A percentile compares a stretch with the other conserved stretches of the same genome.
These are phyloP conservation scores for Coelinius sp. DNA, from an alignment of 2,888 invertebrate species.

Conservation along the genomic window DNA sequence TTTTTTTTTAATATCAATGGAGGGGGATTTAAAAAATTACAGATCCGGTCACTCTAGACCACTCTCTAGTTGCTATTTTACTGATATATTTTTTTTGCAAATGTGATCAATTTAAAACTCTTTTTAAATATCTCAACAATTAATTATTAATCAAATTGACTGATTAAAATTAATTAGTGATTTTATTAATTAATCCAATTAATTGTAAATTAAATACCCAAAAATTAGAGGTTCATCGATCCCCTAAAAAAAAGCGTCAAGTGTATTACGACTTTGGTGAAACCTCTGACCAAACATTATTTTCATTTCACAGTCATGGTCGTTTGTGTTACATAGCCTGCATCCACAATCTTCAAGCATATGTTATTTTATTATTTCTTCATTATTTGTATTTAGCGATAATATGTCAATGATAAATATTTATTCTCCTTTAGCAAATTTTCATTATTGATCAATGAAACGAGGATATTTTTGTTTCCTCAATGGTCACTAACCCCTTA, in stretches of 20 bases:
- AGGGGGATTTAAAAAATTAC: slow-evolving; percentile 38
- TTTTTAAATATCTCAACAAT: too few species aligned
- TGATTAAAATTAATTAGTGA: neutral
- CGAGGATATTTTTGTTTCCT: slow-evolving; percentile 16
- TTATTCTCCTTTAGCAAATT: slow-evolving; percentile 5
- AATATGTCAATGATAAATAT: slow-evolving; percentile 32
- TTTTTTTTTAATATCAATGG: slow-evolving; percentile 1
- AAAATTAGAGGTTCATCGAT: neutral
- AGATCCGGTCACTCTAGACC: slow-evolving; percentile 35
- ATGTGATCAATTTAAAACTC: neutral
- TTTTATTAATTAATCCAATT: neutral
- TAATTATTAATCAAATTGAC: too few species aligned
- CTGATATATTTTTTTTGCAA: neutral
- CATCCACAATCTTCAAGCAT: slow-evolving; percentile 20
- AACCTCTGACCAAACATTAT: slow-evolving; percentile 34
- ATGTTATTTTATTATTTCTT: slow-evolving; percentile 1
- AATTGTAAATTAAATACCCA: neutral
- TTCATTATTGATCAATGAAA: slow-evolving; percentile 8
- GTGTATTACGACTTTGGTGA: slow-evolving; percentile 20
- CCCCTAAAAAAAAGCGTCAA: neutral
- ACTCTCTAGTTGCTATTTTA: slow-evolving; percentile 24
- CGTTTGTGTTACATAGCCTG: slow-evolving; percentile 25
- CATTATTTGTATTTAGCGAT: slow-evolving; percentile 28
- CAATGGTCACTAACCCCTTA: slow-evolving; percentile 30
- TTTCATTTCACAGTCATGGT: slow-evolving; percentile 28